Evolutionary conservation across 2,888 invertebrate species (phyloP), one percentile per base, ranked within the genome.

Genomic region (Nemotelus nigrinus): DNA sequence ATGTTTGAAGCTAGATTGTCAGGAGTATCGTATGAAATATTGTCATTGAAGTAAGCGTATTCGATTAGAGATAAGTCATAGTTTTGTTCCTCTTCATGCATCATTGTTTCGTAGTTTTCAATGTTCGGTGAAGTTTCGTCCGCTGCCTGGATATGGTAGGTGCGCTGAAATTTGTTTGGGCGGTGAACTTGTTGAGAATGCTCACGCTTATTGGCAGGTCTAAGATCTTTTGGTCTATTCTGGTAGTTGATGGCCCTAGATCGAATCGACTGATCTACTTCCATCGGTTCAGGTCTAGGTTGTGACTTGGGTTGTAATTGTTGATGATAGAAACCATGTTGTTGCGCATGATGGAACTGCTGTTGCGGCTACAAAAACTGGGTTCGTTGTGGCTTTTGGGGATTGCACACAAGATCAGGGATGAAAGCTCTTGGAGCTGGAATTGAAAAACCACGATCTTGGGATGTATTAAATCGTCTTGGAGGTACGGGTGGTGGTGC

Each of bases 321-420:
- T 58, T n/a, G 25, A 25, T 4, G 58, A 25, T 58, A 58, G 58
- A 7, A 7, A n/a, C n/a, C 58, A 4, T 58, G 58, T n/a, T 6
- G 58, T 58, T 58, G 64, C 4, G 64, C 3, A 43, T 64, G 5
- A 64, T 41, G 5, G n/a, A 64, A 64, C 43, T 64, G 64, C 43
- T 64, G 64, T 43, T 64, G 64, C 4, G 39, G 41, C 5, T 41
- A 5, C 43, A 3, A 6, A 64, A 64, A 43, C n/a, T 64, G 64
- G 4, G 25, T 39, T 39, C n/a, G 41, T 25, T 39, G 53, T 39
- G 64, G 64, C 44, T n/a, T 43, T 5, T 64, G 64, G n/a, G 64
- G 64, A 64, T 64, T 43, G 64, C 64, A 64, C 39, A 64, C 43
- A 64, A 64, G 5, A 43, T 64, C 44, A 43, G 64, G 44, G 64